Conservation (phyloP, 2,113 vertebrate genomes). For the Lampris incognitus region DNA sequence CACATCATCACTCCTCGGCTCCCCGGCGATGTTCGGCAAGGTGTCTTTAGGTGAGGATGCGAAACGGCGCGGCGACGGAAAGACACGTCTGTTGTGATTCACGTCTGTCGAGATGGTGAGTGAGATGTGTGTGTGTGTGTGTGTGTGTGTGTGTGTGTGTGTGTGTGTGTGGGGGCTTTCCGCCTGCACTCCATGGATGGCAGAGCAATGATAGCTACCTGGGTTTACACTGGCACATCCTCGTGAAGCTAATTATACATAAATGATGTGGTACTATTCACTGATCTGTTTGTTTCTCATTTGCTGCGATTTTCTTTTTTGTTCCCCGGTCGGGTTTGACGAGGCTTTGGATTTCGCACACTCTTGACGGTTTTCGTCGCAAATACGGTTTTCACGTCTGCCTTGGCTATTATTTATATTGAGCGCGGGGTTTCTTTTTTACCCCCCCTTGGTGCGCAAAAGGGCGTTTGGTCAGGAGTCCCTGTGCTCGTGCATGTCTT, state of each 20-base stretch:
- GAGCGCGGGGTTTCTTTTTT: constrained; percentile 1
- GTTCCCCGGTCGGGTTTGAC: too few species aligned
- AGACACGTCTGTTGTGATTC: constrained; percentile 70
- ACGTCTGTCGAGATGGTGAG: constrained; percentile 79
- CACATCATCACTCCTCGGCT: constrained; percentile 30
- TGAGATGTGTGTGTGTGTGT: constrained; percentile 47
- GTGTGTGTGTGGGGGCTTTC: not conserved
- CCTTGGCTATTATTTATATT: constrained; percentile 32
- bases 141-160: constrained; percentile 25
- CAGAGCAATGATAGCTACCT: constrained; percentile 47
- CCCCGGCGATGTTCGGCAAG: constrained; percentile 37
- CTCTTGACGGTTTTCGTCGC: constrained; percentile 7
- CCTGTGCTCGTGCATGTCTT: constrained; percentile 23
- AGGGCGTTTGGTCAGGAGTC: constrained; percentile 3
- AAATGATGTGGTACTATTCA: not conserved
- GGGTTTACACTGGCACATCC: constrained; percentile 22
- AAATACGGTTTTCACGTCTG: constrained; percentile 9
- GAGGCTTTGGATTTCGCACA: not conserved
- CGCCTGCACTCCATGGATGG: constrained; percentile 2
- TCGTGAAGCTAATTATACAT: constrained; percentile 55
- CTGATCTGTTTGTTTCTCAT: not conserved
- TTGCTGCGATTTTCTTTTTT: not conserved
- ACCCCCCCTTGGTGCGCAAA: constrained; percentile 24
- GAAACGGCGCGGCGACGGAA: constrained; percentile 62
- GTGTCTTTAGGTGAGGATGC: constrained; percentile 56